Base-by-base conservation (phyloP, 1,140 invertebrate genomes). In the Drosophila paulistorum region DNA sequence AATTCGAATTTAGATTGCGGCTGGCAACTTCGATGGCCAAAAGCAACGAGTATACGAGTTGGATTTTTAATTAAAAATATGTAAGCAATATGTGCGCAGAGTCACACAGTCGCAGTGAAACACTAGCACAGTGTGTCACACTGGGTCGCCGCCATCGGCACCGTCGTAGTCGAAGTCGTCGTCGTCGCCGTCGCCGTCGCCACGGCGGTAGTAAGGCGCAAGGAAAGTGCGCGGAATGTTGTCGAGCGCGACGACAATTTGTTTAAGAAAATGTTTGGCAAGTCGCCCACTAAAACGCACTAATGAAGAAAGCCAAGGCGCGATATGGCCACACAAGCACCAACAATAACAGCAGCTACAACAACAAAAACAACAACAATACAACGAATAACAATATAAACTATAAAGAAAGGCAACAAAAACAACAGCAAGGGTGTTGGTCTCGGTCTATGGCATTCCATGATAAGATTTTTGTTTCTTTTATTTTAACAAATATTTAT, bases 181-280 rank as follows among this genome's bases (percentile, higher is more conserved):
- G 30, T 51, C 60, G 69, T 13, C 30, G 42, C 14, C 60, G 69
- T 13, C 30, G 42, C 14, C 55, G 37, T 33, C 11, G 37, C 37
- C 54, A 70, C 64, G 70, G 65, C 75, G 68, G 76, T 74, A 73
- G 83, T 74, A 75, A 61, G 72, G 41, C 54, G 45, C 26, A 75
- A 78, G 42, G 75, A 79, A 87, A 87, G 76, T 85, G 78, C 72
- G 81, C 74, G 87, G 90, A 91, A 91, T 91, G 90, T 91, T 91
- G 90, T 91, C 84, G 90, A 91, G 90, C 81, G 83, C 90, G 81
- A 86, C 90, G 79, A 90, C 90, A 89, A 91, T 91, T 91, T 91
- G 90, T 91, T 84, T 87, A 74, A 81, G 74, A 91, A 91, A 91
- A 91, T 90, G 81, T 83, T 90, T 91, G 89, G 89, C 89, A 91